These are phyloP conservation scores for Electrona antarctica DNA, from an alignment of 2,113 vertebrate genomes.

Conservation along the genomic window DNA sequence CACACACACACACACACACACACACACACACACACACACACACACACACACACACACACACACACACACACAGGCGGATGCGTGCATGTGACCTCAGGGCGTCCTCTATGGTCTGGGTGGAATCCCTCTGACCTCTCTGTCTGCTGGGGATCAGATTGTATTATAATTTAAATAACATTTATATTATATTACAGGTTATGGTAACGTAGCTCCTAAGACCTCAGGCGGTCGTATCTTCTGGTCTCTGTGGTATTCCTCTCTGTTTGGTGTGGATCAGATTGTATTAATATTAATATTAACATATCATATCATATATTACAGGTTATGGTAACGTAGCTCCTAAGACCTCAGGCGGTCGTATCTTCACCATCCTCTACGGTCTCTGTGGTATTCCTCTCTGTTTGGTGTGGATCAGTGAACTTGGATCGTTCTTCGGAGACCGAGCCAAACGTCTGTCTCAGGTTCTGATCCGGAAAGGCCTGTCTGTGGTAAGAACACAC, in stretches of 20 bases:
- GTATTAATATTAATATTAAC: no score
- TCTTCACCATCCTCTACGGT: slow-evolving; percentile 97
- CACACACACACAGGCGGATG: no score
- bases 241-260: slow-evolving; percentile 93
- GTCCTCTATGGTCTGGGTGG: no score
- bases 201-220: slow-evolving; percentile 95
- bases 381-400: slow-evolving; percentile 95
- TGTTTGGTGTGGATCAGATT: slow-evolving; percentile 78
- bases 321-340: slow-evolving; percentile 97
- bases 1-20: no score
- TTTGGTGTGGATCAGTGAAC: slow-evolving; percentile 93
- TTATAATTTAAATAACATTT: no score
- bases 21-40: no score
- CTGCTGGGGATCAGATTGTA: no score
- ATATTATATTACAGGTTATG: slow-evolving; percentile 85
- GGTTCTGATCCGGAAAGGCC: slow-evolving; percentile 87
- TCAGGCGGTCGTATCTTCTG: slow-evolving; percentile 88
- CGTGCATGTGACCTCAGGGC: no score
- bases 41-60: no score
- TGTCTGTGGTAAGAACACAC: slow-evolving; percentile 85
- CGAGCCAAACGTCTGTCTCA: slow-evolving; percentile 91
- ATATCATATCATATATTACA: slow-evolving; percentile 50
- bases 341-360: slow-evolving; percentile 87
- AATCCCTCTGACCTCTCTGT: no score
- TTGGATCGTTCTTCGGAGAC: slow-evolving; percentile 95